Evolutionary conservation across 2,888 invertebrate species (phyloP).

Genomic region (Isoperla grammatica): DNA sequence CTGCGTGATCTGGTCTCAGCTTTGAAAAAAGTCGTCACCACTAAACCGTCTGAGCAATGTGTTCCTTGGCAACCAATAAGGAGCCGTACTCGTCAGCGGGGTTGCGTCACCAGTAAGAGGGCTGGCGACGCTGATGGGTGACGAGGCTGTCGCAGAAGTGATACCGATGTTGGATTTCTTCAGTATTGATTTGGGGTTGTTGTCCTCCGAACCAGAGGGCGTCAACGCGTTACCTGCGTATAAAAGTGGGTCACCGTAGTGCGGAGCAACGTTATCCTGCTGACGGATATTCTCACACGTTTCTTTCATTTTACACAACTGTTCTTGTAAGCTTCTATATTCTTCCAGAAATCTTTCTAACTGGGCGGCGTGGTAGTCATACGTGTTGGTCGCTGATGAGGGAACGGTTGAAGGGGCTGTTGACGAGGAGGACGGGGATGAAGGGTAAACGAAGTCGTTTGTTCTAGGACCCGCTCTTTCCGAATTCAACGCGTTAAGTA

Average conservation of each 20-base stretch:
- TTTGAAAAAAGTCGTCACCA: conserved; percentile 50
- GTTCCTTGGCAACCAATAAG: conserved; percentile 46
- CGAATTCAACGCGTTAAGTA: conserved; percentile 55
- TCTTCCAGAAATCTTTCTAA: conserved; percentile 74
- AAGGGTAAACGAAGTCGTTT: conserved; percentile 22
- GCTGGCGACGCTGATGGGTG: conserved; percentile 43
- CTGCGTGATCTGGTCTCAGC: conserved; percentile 41
- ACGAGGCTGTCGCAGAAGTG: conserved; percentile 21
- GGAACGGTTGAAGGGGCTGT: conserved; percentile 33
- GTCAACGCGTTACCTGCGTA: conserved; percentile 41
- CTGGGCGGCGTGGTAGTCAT: conserved; percentile 74
- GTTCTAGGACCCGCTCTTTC: conserved; percentile 37
- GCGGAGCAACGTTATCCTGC: conserved; percentile 38
- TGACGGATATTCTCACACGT: conserved; percentile 63
- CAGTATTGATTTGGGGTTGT: conserved; percentile 50
- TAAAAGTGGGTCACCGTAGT: conserved; percentile 45
- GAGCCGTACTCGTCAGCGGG: conserved; percentile 41
- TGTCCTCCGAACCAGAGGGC: conserved; percentile 44
- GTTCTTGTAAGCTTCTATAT: conserved; percentile 68
- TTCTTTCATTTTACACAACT: conserved; percentile 74
- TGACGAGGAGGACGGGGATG: conserved; percentile 40
- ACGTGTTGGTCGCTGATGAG: conserved; percentile 50
- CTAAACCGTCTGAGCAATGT: conserved; percentile 45
- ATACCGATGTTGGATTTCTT: conserved; percentile 46
- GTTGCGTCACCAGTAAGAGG: conserved; percentile 46